phyloP scores from a whole-genome alignment of 2,888 invertebrate genomes.

The Tetropium fuscum region DNA sequence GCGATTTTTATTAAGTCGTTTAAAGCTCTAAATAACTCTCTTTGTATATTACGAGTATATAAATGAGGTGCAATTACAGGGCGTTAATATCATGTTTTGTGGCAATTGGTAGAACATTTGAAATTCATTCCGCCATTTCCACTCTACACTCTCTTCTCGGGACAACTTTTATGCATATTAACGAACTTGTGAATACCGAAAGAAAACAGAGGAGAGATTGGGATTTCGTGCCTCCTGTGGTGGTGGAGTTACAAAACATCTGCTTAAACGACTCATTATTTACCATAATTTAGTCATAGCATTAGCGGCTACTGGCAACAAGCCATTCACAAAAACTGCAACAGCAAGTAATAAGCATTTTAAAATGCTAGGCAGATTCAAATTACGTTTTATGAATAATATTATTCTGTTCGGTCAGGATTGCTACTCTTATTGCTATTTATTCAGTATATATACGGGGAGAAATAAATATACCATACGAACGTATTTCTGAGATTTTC shows the following conservation, averaged over 20 bases:
- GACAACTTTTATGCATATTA: constrained; percentile 16
- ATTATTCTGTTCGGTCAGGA: constrained; percentile 13
- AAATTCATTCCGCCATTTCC: constrained; percentile 1
- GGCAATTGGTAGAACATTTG: too few relatives aligned
- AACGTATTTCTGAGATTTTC: too few relatives aligned
- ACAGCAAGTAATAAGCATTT: constrained; percentile 26
- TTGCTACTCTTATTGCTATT: background rate
- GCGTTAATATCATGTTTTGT: too few relatives aligned
- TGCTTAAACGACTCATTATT: constrained; percentile 37
- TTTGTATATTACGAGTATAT: too few relatives aligned
- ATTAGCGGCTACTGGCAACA: constrained; percentile 24
- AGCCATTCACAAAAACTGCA: constrained; percentile 8
- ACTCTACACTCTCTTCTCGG: constrained; percentile 4
- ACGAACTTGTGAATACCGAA: constrained; percentile 12
- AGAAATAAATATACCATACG: background rate
- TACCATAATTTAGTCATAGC: constrained; percentile 39
- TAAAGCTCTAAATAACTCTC: too few relatives aligned
- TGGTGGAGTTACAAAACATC: constrained; percentile 34
- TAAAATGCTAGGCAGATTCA: constrained; percentile 26
- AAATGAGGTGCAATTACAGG: too few relatives aligned
- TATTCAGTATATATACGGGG: background rate
- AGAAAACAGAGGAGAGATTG: constrained; percentile 5
- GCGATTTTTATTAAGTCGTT: too few relatives aligned
- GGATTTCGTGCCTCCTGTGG: constrained; percentile 5
- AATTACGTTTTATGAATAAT: constrained; percentile 24